phyloP scores from a whole-genome alignment of 1,140 invertebrate genomes.

The Oedothorax gibbosus region DNA sequence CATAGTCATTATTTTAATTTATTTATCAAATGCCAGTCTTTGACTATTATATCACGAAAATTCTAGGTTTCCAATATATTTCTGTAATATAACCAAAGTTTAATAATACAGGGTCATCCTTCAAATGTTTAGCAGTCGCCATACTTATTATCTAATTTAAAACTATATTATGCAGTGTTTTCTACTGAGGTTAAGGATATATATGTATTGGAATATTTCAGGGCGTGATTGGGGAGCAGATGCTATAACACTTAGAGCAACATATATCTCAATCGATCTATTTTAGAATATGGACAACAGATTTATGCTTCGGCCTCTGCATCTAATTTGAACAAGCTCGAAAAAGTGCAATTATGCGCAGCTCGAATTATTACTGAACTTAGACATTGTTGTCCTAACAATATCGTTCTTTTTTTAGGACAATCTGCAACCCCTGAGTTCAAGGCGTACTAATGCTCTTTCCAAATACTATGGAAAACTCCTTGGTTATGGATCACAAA shows the following conservation, averaged over 20 bases:
- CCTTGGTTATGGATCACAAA: background rate
- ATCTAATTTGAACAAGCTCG: background rate
- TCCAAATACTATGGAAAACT: constrained; percentile 4
- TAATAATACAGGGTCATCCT: too few species aligned
- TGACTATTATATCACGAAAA: too few species aligned
- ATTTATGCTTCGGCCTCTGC: constrained; percentile 1
- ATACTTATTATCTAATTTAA: too few species aligned
- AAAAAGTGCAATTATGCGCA: background rate
- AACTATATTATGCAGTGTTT: too few species aligned
- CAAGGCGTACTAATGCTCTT: background rate
- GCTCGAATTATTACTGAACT: background rate
- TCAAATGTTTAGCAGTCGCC: too few species aligned
- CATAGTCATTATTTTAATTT: too few species aligned
- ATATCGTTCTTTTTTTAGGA: background rate
- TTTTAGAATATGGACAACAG: constrained; percentile 1
- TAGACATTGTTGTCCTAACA: background rate
- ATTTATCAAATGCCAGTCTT: too few species aligned
- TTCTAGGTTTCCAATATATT: too few species aligned
- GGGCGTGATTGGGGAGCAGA: background rate
- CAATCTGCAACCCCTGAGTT: background rate
- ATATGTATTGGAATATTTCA: background rate
- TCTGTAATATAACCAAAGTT: too few species aligned
- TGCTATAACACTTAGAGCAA: background rate
- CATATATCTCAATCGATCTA: background rate
- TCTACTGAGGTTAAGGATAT: background rate